These are phyloP conservation scores for Alloplasta piceator DNA, from an alignment of 2,888 invertebrate genomes.

Conservation along the genomic window DNA sequence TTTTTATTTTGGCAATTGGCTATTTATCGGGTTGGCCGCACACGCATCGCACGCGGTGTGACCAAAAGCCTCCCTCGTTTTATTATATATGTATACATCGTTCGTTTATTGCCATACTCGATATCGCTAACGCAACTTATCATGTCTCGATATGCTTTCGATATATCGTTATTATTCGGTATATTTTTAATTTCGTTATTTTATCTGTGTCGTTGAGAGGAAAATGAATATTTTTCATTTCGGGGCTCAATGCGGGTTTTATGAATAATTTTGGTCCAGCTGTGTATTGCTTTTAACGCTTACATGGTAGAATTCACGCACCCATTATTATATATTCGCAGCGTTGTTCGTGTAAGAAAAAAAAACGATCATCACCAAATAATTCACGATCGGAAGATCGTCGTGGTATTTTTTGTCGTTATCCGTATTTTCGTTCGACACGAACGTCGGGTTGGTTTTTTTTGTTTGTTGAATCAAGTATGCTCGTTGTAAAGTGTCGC, in stretches of 20 bases:
- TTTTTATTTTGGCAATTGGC: slow-evolving; percentile 35
- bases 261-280: slow-evolving; percentile 70
- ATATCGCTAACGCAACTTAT: slow-evolving; percentile 62
- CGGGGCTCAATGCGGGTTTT: slow-evolving; percentile 52
- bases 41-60: slow-evolving; percentile 12
- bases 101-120: slow-evolving; percentile 32
- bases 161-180: slow-evolving; percentile 52
- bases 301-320: slow-evolving; percentile 66
- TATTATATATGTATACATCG: slow-evolving; percentile 18
- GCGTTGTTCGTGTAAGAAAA: slow-evolving; percentile 30
- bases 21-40: slow-evolving; percentile 27
- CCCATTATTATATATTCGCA: slow-evolving; percentile 50
- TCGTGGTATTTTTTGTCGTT: not conserved
- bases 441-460: not conserved
- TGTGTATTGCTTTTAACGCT: slow-evolving; percentile 71
- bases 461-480: not conserved
- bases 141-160: slow-evolving; percentile 62
- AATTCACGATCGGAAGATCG: slow-evolving; percentile 33
- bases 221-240: slow-evolving; percentile 30
- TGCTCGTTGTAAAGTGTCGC: slow-evolving; percentile 21
- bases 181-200: slow-evolving; percentile 20
- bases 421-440: not conserved
- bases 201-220: not conserved
- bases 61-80: not conserved
- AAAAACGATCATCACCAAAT: slow-evolving; percentile 9